Percentiles rank a stretch among this genome's conserved stretches.
phyloP scores from a whole-genome alignment of 2,888 invertebrate species.

The Caenorhabditis zanzibari region DNA sequence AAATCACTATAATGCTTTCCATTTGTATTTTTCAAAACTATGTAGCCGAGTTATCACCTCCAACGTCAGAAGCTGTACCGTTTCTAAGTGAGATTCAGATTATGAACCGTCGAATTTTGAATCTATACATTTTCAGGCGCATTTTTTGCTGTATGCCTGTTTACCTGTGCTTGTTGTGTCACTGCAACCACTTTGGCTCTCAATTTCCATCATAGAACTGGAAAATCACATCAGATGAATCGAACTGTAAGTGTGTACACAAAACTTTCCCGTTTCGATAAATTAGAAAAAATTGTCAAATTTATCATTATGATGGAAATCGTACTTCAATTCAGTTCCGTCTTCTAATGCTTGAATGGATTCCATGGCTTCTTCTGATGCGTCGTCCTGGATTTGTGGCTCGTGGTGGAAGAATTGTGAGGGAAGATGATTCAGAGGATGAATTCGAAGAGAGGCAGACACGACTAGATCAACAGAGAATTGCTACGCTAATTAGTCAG shows the following conservation, averaged over 20 bases:
- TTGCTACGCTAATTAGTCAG: constrained; percentile 44
- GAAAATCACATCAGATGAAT: constrained; percentile 74
- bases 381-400: constrained; percentile 72
- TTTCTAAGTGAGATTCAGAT: constrained; percentile 64
- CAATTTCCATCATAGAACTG: constrained; percentile 74
- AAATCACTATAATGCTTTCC: constrained; percentile 79
- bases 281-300: too few species aligned
- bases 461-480: constrained; percentile 59
- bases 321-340: constrained; percentile 77
- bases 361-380: constrained; percentile 77
- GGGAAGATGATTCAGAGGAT: constrained; percentile 60
- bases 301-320: too few species aligned
- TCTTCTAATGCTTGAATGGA: constrained; percentile 73
- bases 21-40: constrained; percentile 80
- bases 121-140: constrained; percentile 50
- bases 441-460: constrained; percentile 63
- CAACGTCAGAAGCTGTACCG: constrained; percentile 77
- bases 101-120: constrained; percentile 6
- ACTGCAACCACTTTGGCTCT: constrained; percentile 75
- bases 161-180: constrained; percentile 76
- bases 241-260: constrained; percentile 68
- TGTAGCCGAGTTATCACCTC: constrained; percentile 78
- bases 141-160: constrained; percentile 77
- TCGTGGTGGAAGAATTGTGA: constrained; percentile 43
- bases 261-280: not conserved